Evolutionary conservation across 2,888 invertebrate species (phyloP).

Genomic region (Scelioninae gen. 1): DNA sequence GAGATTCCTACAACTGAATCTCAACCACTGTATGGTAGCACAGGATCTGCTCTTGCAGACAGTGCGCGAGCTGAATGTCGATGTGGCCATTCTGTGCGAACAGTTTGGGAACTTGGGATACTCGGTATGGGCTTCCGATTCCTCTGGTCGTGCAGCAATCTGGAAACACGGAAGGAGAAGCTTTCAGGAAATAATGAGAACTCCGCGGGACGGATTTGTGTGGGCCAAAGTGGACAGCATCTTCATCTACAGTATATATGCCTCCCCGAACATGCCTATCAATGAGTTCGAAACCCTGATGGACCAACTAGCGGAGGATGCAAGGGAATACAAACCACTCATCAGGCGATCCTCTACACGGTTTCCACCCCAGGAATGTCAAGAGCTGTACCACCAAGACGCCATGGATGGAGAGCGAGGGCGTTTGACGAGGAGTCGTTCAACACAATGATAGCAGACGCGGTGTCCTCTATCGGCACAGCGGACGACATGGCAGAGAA

Average conservation of each 20-base stretch:
- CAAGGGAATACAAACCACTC: too few species aligned
- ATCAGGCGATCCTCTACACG: constrained; percentile 5
- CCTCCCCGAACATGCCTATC: neutral
- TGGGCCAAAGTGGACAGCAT: constrained; percentile 6
- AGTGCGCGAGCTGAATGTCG: constrained; percentile 44
- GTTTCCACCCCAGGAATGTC: too few species aligned
- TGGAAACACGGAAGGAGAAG: neutral
- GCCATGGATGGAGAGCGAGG: too few species aligned
- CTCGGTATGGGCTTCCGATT: neutral
- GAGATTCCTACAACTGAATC: constrained; percentile 7
- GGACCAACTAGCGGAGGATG: neutral
- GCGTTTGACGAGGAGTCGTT: too few species aligned
- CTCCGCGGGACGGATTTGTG: neutral
- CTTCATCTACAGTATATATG: constrained; percentile 1
- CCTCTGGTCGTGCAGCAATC: neutral
- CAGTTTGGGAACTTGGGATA: constrained; percentile 50
- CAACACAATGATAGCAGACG: too few species aligned
- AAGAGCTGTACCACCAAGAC: too few species aligned
- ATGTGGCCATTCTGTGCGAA: constrained; percentile 55
- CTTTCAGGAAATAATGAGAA: neutral
- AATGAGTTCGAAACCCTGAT: neutral
- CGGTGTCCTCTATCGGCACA: too few species aligned
- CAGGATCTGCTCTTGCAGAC: constrained; percentile 65
- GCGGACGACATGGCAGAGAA: too few species aligned
- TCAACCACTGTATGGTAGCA: constrained; percentile 37